Evolutionary conservation across 2,888 invertebrate genomes (phyloP), one percentile per base, ranked within the genome.

Genomic region (Ornithoptera priamus): DNA sequence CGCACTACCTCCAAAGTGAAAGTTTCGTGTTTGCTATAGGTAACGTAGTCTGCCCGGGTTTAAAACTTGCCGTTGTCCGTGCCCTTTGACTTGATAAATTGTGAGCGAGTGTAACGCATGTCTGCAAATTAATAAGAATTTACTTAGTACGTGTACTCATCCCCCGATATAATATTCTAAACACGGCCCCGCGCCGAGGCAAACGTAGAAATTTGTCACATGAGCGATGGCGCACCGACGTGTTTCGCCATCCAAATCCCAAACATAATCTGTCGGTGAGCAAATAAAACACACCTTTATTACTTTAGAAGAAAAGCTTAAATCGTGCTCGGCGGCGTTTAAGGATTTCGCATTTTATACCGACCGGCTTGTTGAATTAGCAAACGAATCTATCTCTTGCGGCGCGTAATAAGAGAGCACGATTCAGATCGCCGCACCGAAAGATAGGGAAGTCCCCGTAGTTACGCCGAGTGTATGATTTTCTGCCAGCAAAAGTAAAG

Each of bases 151-250:
- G 81, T 83, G 81, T 81, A 81, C 84, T 82, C 76, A 82, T 78
- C 81, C 77, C 30, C 80, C 81, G 82, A 88, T 89, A 85, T 87
- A 88, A 90, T 92, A 92, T 92, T 92, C 92, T 87, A 90, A 90
- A 90, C 92, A 92, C 92, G 92, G 81, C 80, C 80, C 84, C 86
- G 87, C 90, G 92, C 90, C 90, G 91, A 91, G 89, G 92, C 90
- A 92, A 92, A 92, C 89, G 92, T 88, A 90, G 89, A 92, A 92
- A 92, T 92, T 92, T 92, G 92, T 92, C 92, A 92, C 92, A 92
- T 92, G 92, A 92, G 92, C 91, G 92, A 92, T 92, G 92, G 92
- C 89, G 87, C 88, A 90, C 88, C 91, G 91, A 92, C 92, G 92
- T 92, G 92, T 90, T 89, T 85, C 88, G 86, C 83, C 84, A 84